phyloP scores from a whole-genome alignment of 2,888 invertebrate species.

The Abrostola triplasia region DNA sequence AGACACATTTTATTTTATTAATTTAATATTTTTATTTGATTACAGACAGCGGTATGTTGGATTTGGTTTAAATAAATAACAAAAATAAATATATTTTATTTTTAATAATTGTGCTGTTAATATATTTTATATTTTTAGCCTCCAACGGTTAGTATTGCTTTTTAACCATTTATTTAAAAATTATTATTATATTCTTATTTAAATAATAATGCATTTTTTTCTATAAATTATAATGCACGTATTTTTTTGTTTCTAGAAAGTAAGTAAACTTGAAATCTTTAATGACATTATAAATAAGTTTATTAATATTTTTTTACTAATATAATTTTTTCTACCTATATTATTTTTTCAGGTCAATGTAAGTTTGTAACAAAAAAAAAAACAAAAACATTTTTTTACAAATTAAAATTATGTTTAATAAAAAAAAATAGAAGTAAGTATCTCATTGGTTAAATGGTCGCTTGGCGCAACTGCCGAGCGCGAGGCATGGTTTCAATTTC shows the following conservation, averaged over 20 bases:
- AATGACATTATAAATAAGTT: background rate
- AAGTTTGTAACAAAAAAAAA: background rate
- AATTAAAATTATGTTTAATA: too few relatives aligned
- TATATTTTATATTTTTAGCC: conserved; percentile 29
- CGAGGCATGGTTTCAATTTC: too few relatives aligned
- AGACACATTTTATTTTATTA: background rate
- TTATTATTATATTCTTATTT: background rate
- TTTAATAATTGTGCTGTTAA: background rate
- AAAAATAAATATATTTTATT: background rate
- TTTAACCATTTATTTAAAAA: conserved; percentile 25
- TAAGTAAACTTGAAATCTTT: conserved; percentile 26
- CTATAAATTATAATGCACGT: conserved; percentile 3
- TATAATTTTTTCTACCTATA: background rate
- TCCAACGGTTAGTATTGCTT: conserved; percentile 41
- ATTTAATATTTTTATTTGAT: background rate
- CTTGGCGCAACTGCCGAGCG: too few relatives aligned
- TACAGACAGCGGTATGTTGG: conserved; percentile 1
- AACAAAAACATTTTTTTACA: too few relatives aligned
- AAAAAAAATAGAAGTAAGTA: too few relatives aligned
- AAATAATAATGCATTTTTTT: background rate
- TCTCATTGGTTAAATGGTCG: too few relatives aligned
- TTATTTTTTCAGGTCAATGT: background rate
- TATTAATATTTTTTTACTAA: background rate
- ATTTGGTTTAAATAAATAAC: background rate
- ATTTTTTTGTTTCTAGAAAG: conserved; percentile 38